Conservation (phyloP, 2,113 vertebrate species). For the Gallinago undulata region DNA sequence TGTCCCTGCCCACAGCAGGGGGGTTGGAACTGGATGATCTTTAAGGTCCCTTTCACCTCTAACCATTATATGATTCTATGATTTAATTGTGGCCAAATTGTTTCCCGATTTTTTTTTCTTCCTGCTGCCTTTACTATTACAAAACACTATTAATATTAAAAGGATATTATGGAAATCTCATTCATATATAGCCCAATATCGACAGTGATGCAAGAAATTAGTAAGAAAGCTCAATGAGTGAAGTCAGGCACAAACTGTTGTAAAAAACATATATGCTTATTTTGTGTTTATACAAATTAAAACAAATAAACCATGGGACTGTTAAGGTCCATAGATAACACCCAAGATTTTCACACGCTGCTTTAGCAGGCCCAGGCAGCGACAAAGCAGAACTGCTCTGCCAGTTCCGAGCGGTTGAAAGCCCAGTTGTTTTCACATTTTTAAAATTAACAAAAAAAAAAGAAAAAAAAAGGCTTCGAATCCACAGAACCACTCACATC, state of each 20-base stretch:
- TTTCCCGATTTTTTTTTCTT: neutral
- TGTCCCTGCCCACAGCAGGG: too few species aligned
- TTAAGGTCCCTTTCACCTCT: too few species aligned
- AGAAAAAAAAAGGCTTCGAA: neutral
- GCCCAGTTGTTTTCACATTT: neutral
- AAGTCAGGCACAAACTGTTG: neutral
- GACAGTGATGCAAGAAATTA: neutral
- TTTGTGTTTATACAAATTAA: neutral
- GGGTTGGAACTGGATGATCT: too few species aligned
- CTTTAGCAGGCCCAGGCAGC: neutral
- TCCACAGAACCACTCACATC: neutral
- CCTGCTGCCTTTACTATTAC: neutral
- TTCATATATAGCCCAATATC: neutral
- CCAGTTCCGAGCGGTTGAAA: neutral
- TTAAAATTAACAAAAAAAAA: neutral
- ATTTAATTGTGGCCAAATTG: neutral
- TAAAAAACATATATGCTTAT: neutral
- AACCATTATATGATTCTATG: too few species aligned
- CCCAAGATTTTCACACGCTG: fast-evolving
- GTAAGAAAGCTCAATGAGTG: neutral
- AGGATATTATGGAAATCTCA: neutral
- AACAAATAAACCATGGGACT: neutral
- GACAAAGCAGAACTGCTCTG: neutral
- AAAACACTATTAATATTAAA: neutral
- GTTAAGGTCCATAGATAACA: neutral